Evolutionary conservation across 2,113 vertebrate species (phyloP).

Genomic region (Corvus cornix): DNA sequence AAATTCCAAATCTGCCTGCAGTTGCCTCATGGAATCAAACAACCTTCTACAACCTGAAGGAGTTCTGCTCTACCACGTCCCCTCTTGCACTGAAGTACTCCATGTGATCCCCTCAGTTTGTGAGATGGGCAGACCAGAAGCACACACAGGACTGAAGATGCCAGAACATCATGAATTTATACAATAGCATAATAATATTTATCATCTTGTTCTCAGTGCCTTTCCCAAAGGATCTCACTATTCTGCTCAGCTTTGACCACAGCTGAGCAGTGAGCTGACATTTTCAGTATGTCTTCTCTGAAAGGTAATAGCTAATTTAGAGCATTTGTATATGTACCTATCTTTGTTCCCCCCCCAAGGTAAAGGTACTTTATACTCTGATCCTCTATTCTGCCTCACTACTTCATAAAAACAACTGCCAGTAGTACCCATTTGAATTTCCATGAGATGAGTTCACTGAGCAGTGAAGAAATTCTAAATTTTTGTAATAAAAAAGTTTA

Average conservation of each 20-base stretch:
- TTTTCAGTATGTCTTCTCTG: neutral
- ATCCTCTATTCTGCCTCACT: neutral
- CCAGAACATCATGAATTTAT: neutral
- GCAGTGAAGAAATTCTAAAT: neutral
- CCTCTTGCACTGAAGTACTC: neutral
- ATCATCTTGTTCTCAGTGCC: neutral
- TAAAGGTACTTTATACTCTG: neutral
- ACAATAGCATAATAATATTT: neutral
- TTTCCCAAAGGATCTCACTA: neutral
- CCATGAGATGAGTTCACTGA: neutral
- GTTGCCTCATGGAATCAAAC: neutral
- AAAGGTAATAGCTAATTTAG: neutral
- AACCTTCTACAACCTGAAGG: neutral
- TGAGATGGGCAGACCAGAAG: neutral
- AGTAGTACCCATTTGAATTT: neutral
- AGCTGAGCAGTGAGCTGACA: neutral
- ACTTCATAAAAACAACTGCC: neutral
- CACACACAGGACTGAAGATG: neutral
- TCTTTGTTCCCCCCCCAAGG: rapidly evolving
- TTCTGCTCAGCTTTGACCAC: neutral
- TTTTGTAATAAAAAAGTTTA: neutral
- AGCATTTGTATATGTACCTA: neutral
- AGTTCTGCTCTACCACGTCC: neutral
- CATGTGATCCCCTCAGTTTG: neutral
- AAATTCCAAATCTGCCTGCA: neutral